phyloP scores from a whole-genome alignment of 2,888 invertebrate genomes.

The Dryobotodes eremita region DNA sequence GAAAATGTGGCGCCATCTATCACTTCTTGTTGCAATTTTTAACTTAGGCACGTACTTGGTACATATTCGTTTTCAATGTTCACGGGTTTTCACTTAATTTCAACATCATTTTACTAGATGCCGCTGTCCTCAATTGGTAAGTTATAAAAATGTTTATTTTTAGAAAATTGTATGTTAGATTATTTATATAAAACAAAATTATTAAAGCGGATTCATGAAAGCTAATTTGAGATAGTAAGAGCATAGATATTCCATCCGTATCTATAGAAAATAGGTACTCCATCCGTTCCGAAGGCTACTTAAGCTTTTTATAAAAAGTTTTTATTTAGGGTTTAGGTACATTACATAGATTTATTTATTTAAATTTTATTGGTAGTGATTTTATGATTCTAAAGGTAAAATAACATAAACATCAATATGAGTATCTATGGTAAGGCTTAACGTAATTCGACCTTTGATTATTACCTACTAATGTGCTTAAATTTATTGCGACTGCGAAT shows the following conservation, averaged over 20 bases:
- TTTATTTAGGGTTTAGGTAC: not conserved
- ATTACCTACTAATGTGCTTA: constrained; percentile 5
- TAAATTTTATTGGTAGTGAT: too few relatives aligned
- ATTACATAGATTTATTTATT: too few relatives aligned
- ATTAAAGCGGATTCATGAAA: not conserved
- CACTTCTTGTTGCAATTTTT: not conserved
- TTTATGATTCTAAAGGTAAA: not conserved
- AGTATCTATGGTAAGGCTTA: not conserved
- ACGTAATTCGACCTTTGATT: constrained; percentile 1
- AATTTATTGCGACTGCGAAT: constrained; percentile 27
- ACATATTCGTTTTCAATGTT: not conserved
- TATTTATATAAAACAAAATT: not conserved
- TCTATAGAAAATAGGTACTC: too few relatives aligned
- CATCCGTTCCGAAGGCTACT: too few relatives aligned
- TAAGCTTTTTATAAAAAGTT: too few relatives aligned
- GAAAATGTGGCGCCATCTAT: constrained; percentile 24
- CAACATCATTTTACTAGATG: constrained; percentile 5
- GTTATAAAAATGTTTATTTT: not conserved
- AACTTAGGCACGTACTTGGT: not conserved
- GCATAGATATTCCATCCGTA: too few relatives aligned
- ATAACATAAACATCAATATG: not conserved
- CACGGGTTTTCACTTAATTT: not conserved
- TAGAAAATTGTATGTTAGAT: too few relatives aligned
- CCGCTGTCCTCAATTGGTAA: not conserved
- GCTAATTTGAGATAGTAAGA: too few relatives aligned